phyloP scores from a whole-genome alignment of 2,888 invertebrate species.

The Linnaemya tessellans region DNA sequence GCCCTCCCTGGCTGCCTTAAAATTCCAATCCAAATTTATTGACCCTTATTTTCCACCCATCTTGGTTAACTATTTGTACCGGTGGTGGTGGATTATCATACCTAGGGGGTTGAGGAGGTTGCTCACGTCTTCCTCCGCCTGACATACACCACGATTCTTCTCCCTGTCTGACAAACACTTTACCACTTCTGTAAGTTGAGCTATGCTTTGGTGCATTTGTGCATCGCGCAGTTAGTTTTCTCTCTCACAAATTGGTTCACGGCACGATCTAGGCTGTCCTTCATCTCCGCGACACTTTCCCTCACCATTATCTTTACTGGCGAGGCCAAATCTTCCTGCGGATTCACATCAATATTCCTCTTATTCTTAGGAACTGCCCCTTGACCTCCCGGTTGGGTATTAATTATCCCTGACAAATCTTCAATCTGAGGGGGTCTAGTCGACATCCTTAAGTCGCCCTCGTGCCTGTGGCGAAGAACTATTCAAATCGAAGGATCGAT shows the following conservation, averaged over 20 bases:
- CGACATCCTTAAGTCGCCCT: too few relatives aligned
- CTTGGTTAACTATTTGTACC: neutral
- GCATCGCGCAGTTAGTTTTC: neutral
- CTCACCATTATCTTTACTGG: too few relatives aligned
- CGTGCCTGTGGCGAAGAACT: neutral
- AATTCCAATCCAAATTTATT: too few relatives aligned
- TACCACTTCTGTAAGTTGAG: neutral
- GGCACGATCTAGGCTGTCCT: too few relatives aligned
- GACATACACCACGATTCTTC: neutral
- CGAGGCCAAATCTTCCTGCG: neutral
- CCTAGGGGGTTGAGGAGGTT: neutral
- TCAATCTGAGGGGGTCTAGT: too few relatives aligned
- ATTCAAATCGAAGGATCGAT: neutral
- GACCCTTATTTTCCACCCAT: too few relatives aligned
- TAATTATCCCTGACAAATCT: too few relatives aligned
- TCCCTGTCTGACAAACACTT: neutral
- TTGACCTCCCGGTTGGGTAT: neutral
- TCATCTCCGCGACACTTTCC: too few relatives aligned
- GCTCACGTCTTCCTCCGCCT: neutral
- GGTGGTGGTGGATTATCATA: neutral
- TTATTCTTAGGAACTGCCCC: neutral
- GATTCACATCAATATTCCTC: neutral
- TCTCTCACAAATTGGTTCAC: too few relatives aligned
- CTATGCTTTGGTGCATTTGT: neutral
- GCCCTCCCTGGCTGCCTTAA: too few relatives aligned